phyloP scores from a whole-genome alignment of 2,113 vertebrate species.

The Cynoglossus semilaevis region DNA sequence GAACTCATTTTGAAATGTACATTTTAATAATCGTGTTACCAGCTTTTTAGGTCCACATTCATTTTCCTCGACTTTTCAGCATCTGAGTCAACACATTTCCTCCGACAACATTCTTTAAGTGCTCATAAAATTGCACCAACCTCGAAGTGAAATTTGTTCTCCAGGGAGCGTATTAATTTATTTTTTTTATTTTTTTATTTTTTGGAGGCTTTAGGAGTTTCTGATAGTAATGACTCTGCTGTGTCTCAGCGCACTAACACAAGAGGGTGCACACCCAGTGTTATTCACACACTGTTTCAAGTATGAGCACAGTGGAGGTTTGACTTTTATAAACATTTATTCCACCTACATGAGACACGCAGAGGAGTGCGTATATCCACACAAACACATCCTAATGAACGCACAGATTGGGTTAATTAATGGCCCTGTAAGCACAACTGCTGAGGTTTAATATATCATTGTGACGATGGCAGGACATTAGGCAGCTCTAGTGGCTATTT shows the following conservation, averaged over 20 bases:
- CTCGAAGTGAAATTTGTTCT: too few relatives aligned
- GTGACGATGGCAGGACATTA: slow-evolving; percentile 29
- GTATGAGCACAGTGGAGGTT: too few relatives aligned
- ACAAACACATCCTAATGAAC: slow-evolving; percentile 38
- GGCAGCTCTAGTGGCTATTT: slow-evolving; percentile 19
- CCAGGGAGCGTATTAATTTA: too few relatives aligned
- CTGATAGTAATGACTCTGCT: too few relatives aligned
- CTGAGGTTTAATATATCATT: slow-evolving; percentile 37
- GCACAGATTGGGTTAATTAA: slow-evolving; percentile 38
- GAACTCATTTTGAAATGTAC: not conserved
- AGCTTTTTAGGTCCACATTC: not conserved
- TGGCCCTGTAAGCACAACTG: slow-evolving; percentile 28
- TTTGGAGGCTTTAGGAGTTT: too few relatives aligned
- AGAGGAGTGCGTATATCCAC: slow-evolving; percentile 43
- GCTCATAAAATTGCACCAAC: not conserved
- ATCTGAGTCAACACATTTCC: not conserved
- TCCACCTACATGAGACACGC: slow-evolving; percentile 11
- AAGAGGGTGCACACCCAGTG: too few relatives aligned
- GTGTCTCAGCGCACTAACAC: too few relatives aligned
- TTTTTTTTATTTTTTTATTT: too few relatives aligned
- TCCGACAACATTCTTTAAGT: not conserved
- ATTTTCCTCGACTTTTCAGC: not conserved
- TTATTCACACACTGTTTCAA: too few relatives aligned
- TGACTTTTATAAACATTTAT: not conserved
- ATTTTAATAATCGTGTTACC: not conserved